Base-by-base conservation (phyloP, 2,888 invertebrate genomes). In the Eupithecia abbreviata region DNA sequence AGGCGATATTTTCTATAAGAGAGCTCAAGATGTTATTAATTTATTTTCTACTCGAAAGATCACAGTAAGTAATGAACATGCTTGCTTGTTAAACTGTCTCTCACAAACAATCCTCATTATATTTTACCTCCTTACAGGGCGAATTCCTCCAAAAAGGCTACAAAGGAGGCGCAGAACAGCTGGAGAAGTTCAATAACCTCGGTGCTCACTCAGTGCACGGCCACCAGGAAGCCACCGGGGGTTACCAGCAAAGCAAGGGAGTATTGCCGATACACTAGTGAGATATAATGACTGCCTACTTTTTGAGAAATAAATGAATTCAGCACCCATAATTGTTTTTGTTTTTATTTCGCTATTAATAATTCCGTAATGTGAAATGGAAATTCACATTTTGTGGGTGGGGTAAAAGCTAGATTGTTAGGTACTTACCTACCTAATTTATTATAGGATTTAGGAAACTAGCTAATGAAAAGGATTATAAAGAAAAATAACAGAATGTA, bases 151-250 rank as follows among this genome's bases (percentile, higher is more conserved):
- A 96, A 78, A 96, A 96, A 81, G 96, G 95, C 82, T 96, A 95
- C 89, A 95, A 95, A 77, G 96, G 95, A 13, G 96, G 94, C 55
- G 95, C 96, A 3, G 95, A 96, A 82, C 92, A 94, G 66, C 91
- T 95, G 87, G 96, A 96, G 82, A 95, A 95, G 79, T 96, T 95
- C 87, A 96, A 96, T 85, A 96, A 96, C 78, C 90, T 96, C 43
- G 96, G 96, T 58, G 96, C 96, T 67, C 96, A 96, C 73, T 96
- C 96, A 0, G 89, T 96, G 62, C 93, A 96, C 79, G 96, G 96
- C 0, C 96, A 96, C 81, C 96, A 96, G 80, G 96, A 96, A 79
- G 95, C 95, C 55, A 95, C 91, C 79, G 95, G 95, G 4, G 95
- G 96, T 55, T 96, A 92, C 86, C 93, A 95, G 77, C 95, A 96